These are phyloP conservation scores for Rhingia campestris DNA, from an alignment of 2,888 invertebrate species.

Conservation along the genomic window DNA sequence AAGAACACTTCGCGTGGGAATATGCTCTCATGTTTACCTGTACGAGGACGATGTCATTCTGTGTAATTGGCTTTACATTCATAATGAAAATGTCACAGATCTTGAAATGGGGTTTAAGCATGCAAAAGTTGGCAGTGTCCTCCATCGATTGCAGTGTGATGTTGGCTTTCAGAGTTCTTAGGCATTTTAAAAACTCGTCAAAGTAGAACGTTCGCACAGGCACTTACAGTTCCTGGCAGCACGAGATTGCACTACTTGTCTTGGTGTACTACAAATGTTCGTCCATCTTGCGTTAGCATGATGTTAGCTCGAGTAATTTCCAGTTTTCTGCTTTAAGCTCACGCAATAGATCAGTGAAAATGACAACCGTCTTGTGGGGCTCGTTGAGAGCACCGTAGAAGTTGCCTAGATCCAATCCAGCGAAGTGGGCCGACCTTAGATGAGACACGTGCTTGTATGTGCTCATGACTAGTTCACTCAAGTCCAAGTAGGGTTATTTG, in stretches of 20 bases:
- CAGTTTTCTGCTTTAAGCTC: conserved; percentile 95
- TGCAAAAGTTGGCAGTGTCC: conserved; percentile 81
- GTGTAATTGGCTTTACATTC: conserved; percentile 80
- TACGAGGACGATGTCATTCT: conserved; percentile 84
- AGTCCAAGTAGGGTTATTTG: conserved; percentile 94
- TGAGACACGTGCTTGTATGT: conserved; percentile 97
- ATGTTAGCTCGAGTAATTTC: conserved; percentile 91
- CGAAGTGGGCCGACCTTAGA: conserved; percentile 90
- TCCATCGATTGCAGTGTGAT: conserved; percentile 79
- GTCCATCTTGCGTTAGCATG: conserved; percentile 91
- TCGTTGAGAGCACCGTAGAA: conserved; percentile 94
- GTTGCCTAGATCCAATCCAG: conserved; percentile 94
- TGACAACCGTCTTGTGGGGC: conserved; percentile 94
- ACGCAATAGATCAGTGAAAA: conserved; percentile 92
- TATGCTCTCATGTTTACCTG: conserved; percentile 85
- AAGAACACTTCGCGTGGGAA: conserved; percentile 87
- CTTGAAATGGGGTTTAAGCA: conserved; percentile 83
- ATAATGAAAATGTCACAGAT: conserved; percentile 80
- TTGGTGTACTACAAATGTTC: conserved; percentile 89
- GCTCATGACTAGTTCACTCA: conserved; percentile 97
- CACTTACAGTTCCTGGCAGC: conserved; percentile 89
- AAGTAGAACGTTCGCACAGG: conserved; percentile 90
- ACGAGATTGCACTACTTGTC: conserved; percentile 91
- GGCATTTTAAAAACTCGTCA: conserved; percentile 90
- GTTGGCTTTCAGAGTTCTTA: conserved; percentile 81